Base-by-base conservation (phyloP, 2,113 vertebrate genomes). In the Rhabdomys dilectus region DNA sequence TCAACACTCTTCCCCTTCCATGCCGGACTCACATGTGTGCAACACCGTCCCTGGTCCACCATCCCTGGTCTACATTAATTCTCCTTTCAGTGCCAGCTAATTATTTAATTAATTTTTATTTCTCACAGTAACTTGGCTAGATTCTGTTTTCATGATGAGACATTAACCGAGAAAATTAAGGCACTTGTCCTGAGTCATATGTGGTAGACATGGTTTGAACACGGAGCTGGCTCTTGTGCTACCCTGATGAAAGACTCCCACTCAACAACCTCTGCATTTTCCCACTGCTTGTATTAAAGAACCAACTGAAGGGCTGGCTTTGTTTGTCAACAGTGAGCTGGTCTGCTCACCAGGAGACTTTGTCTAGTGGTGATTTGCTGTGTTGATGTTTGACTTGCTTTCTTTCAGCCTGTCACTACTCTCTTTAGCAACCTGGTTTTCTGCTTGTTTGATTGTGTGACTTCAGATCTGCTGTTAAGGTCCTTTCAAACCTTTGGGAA, bases 401-500 rank as follows among this genome's bases (percentile, higher is more conserved):
- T 34, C 10, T 1, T 29, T 51, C n/a, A 42, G 22, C 48, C 12
- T 87, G 22, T 6, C 0, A 24, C 13, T 51, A 48, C 7, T 89
- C 17, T 10, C 0, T 45, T 21, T 56, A 53, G n/a, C 45, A 29
- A 3, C 72, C 45, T 39, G 0, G 2, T 94, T 86, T 62, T 91
- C 92, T 73, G 13, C 21, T 78, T 75, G 34, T 21, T 48, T 93
- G 60, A 45, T 91, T 75, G 29, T 92, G n/a, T 60, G 85, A 70
- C 86, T 95, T 91, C 84, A 94, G 13, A 75, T 51, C 6, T 80
- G 10, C 39, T 64, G 34, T 78, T 82, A 19, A 82, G 48, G 2
- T 86, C 45, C 78, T 82, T 51, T 82, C 42, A 70, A 58, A 80
- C 76, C 45, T 92, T 24, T 77, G 93, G 68, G 60, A 87, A 87